Conservation (phyloP, 2,888 invertebrate species). For the Limenitis camilla region DNA sequence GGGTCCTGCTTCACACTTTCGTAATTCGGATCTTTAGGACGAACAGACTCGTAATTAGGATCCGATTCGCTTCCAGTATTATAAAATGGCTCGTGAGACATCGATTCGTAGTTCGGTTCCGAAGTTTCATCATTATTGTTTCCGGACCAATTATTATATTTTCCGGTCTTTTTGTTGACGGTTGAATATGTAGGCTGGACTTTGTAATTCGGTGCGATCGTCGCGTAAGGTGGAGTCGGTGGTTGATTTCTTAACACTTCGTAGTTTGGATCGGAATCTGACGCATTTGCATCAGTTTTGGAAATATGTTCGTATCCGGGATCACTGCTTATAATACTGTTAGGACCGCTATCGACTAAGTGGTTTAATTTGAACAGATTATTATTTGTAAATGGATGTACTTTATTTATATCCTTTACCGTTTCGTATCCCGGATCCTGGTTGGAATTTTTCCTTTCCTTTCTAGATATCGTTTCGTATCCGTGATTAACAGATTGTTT, state of each 20-base stretch:
- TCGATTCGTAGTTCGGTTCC: constrained; percentile 86
- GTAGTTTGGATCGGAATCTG: constrained; percentile 85
- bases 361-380: constrained; percentile 52
- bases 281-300: constrained; percentile 62
- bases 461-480: constrained; percentile 74
- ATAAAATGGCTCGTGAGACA: constrained; percentile 77
- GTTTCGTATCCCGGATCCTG: constrained; percentile 80
- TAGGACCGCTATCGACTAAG: constrained; percentile 70
- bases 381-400: constrained; percentile 40
- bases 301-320: constrained; percentile 83
- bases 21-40: constrained; percentile 79
- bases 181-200: constrained; percentile 71
- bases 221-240: constrained; percentile 65
- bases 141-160: constrained; percentile 71
- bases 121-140: constrained; percentile 67
- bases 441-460: constrained; percentile 57
- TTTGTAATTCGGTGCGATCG: constrained; percentile 61
- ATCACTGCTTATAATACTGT: constrained; percentile 77
- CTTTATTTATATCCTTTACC: constrained; percentile 59
- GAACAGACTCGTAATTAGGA: constrained; percentile 81
- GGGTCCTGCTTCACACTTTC: constrained; percentile 81
- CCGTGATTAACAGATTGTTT: constrained; percentile 70
- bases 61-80: constrained; percentile 84
- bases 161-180: constrained; percentile 70
- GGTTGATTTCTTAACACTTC: constrained; percentile 80